Evolutionary conservation across 2,113 vertebrate species (phyloP).

Genomic region (Carassius gibelio): DNA sequence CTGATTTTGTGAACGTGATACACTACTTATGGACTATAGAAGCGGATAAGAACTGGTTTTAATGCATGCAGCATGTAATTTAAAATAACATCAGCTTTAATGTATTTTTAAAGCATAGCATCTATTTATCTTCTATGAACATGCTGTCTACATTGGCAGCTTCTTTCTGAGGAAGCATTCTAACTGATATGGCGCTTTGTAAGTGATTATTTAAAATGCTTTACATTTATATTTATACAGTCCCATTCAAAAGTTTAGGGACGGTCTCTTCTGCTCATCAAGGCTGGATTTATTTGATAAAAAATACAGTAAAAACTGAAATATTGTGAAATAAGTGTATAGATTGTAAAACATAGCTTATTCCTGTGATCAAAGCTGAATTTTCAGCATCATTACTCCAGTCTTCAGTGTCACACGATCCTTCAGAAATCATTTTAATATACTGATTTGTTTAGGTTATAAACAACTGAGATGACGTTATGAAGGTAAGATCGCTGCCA

Average conservation of each 20-base stretch:
- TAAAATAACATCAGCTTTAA: background rate
- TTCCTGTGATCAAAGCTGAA: no score
- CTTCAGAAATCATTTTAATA: background rate
- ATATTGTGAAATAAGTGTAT: background rate
- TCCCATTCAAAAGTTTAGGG: no score
- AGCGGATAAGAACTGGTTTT: background rate
- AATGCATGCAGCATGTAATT: background rate
- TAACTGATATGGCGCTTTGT: background rate
- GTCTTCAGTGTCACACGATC: background rate
- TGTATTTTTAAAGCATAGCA: background rate
- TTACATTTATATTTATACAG: no score
- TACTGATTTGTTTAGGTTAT: background rate
- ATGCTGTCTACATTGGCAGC: background rate
- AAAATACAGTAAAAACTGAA: background rate
- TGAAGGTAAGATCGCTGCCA: slow-evolving; percentile 14
- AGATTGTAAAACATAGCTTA: background rate
- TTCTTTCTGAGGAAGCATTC: background rate
- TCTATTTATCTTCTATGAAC: background rate
- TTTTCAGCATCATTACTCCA: no score
- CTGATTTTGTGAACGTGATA: background rate
- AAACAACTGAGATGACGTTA: background rate
- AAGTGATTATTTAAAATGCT: no score
- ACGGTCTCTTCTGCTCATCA: no score
- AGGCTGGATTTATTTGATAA: background rate
- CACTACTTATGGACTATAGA: no score